phyloP scores from a whole-genome alignment of 2,113 vertebrate species.

The Tragelaphus buxtoni region DNA sequence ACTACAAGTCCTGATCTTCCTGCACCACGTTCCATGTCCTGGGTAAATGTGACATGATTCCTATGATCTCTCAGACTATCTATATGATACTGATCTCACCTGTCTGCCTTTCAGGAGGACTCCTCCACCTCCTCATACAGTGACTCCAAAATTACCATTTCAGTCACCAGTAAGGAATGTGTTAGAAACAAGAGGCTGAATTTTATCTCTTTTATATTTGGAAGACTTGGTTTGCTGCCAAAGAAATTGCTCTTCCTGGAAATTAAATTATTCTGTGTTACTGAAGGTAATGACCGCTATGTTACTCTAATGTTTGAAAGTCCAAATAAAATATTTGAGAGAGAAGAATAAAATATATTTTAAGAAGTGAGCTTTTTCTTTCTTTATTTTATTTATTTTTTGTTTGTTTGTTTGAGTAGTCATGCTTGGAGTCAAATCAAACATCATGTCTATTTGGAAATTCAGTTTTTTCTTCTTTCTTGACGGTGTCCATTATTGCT shows the following conservation, averaged over 20 bases:
- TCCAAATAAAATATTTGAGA: slow-evolving; percentile 51
- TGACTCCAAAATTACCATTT: neutral
- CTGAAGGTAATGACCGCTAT: neutral
- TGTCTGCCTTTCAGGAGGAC: neutral
- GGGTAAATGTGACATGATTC: neutral
- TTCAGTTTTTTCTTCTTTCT: neutral
- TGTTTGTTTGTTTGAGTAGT: neutral
- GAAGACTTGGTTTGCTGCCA: neutral
- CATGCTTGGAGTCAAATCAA: slow-evolving; percentile 12
- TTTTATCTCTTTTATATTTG: neutral
- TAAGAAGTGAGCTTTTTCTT: neutral
- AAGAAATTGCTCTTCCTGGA: neutral
- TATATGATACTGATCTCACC: neutral
- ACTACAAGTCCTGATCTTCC: neutral
- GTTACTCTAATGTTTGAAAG: slow-evolving; percentile 27
- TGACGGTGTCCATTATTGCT: neutral
- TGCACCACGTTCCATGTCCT: neutral
- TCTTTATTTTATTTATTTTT: neutral
- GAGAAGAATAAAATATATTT: slow-evolving; percentile 28
- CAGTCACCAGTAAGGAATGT: neutral
- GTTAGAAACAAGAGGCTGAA: neutral
- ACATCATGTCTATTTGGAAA: neutral
- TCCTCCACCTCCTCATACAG: neutral
- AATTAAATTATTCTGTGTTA: slow-evolving; percentile 17
- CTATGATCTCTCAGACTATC: neutral